Percentiles rank a stretch among this genome's conserved stretches.
Evolutionary conservation across 2,888 invertebrate genomes (phyloP).

Genomic region (Phragmatobia fuliginosa): DNA sequence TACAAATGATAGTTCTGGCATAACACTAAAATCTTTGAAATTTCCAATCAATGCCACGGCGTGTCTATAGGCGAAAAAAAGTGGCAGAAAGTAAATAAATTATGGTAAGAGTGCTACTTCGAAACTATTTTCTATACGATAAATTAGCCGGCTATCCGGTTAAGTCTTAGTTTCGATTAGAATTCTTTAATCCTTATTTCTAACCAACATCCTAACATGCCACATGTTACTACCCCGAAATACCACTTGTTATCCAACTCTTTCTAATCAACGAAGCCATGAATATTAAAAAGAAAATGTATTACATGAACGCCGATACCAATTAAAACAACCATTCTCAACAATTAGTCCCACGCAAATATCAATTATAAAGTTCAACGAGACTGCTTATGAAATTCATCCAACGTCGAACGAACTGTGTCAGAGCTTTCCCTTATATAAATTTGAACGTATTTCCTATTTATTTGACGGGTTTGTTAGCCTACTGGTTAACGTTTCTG

Average conservation of each 20-base stretch:
- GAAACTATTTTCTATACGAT: not conserved
- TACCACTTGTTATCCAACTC: not conserved
- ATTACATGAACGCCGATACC: not conserved
- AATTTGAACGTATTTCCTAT: slow-evolving; percentile 18
- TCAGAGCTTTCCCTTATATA: slow-evolving; percentile 14
- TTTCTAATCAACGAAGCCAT: not conserved
- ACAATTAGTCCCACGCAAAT: slow-evolving; percentile 1
- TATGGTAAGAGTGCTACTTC: not conserved
- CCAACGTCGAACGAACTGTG: not conserved
- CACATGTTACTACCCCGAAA: not conserved
- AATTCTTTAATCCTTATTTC: not conserved
- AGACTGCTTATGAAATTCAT: slow-evolving; percentile 5
- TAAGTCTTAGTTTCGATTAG: not conserved
- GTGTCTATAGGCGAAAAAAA: too few species aligned
- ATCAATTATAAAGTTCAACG: slow-evolving; percentile 8
- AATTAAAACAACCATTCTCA: not conserved
- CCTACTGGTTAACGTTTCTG: not conserved
- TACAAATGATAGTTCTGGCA: too few species aligned
- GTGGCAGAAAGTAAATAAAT: not conserved
- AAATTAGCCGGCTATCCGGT: not conserved
- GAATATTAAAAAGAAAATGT: not conserved
- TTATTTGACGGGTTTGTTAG: not conserved
- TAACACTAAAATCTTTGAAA: too few species aligned
- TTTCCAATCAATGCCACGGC: too few species aligned
- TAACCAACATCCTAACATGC: too few species aligned